Evolutionary conservation across 2,797 vertebrate genomes (phyloP).

Genomic region (Gallinago nigripennis): DNA sequence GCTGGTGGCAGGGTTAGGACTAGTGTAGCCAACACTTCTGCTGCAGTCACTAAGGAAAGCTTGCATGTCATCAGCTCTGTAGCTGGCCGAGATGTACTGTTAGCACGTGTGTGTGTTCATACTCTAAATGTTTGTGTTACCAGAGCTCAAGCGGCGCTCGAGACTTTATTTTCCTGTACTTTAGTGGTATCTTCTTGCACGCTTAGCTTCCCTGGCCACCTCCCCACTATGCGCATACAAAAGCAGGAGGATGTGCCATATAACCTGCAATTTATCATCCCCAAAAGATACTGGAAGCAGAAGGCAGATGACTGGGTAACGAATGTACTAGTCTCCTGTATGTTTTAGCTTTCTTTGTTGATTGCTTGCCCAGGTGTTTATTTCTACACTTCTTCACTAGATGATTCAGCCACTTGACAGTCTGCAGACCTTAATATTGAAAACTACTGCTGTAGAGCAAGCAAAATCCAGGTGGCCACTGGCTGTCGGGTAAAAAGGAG

Average conservation of each 20-base stretch:
- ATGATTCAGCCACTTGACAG: neutral
- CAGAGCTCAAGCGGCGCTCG: neutral
- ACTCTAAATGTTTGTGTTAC: neutral
- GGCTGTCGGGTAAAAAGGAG: neutral
- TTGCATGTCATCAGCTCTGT: neutral
- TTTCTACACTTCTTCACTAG: neutral
- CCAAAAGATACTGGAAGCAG: neutral
- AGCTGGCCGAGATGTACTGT: neutral
- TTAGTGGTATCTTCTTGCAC: neutral
- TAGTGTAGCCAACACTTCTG: neutral
- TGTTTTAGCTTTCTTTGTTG: neutral
- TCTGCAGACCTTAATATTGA: neutral
- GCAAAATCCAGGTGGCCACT: neutral
- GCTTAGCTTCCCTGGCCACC: neutral
- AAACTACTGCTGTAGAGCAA: neutral
- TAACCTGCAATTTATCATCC: neutral
- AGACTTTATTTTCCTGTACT: neutral
- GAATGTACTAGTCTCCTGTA: neutral
- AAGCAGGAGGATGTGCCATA: neutral
- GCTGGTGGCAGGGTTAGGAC: neutral
- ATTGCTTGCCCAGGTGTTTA: neutral
- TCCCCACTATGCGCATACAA: fast-evolving
- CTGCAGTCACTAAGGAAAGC: neutral
- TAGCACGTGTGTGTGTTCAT: neutral
- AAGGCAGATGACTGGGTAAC: neutral